Evolutionary conservation across 2,113 vertebrate genomes (phyloP).

Genomic region (Actinemys pallida): DNA sequence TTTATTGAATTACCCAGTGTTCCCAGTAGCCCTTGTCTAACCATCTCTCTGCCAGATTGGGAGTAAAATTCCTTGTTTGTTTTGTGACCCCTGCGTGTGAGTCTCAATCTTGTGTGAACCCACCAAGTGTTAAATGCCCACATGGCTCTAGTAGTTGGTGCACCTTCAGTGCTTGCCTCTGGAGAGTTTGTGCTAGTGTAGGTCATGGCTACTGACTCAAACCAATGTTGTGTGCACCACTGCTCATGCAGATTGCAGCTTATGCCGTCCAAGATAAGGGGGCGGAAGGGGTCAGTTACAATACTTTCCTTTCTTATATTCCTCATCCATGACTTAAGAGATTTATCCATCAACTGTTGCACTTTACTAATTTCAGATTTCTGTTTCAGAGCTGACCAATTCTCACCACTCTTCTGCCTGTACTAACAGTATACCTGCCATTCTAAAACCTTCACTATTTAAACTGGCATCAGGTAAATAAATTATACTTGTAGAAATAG

Average conservation of each 20-base stretch:
- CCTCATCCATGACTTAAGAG: background rate
- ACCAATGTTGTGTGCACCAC: background rate
- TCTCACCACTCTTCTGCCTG: background rate
- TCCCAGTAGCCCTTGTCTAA: background rate
- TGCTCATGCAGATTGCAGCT: background rate
- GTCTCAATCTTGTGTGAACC: background rate
- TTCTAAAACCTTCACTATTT: background rate
- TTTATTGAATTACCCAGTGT: background rate
- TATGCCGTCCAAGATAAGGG: background rate
- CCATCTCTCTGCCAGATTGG: background rate
- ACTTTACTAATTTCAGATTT: background rate
- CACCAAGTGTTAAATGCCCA: background rate
- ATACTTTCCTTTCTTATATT: background rate
- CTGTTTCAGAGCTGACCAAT: background rate
- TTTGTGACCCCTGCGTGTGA: background rate
- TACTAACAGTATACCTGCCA: background rate
- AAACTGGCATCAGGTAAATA: background rate
- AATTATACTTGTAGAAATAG: background rate
- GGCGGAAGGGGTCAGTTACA: background rate
- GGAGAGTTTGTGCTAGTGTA: background rate
- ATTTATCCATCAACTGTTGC: background rate
- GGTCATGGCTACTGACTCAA: background rate
- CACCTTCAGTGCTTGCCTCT: background rate
- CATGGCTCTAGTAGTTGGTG: background rate
- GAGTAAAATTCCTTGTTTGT: background rate